Base-by-base conservation (phyloP, 2,888 invertebrate genomes). In the Physocephala rufipes region DNA sequence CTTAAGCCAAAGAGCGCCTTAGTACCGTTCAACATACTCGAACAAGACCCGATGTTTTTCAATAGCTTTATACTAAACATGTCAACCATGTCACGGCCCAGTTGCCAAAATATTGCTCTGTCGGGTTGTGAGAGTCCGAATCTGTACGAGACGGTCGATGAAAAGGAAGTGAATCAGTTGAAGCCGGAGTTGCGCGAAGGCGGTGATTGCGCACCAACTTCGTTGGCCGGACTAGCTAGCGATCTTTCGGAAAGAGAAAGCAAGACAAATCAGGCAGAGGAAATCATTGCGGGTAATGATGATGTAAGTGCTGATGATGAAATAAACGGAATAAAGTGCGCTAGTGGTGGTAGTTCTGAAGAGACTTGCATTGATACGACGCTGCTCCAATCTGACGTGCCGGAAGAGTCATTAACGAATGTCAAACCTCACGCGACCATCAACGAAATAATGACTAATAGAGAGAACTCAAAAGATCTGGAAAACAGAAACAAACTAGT, bases 31-130 rank as follows among this genome's bases (percentile, higher is more conserved):
- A 85, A 82, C 73, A 63, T 82, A 2, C 76, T 85, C 7, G 85
- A 84, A n/a, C 84, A 83, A 71, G 82, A 84, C 70, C 76, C 80
- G 1, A 74, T 82, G 67, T 84, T 85, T 71, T 80, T 85, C 26
- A 80, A 84, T 26, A 78, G 79, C 64, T 73, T 84, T 19, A 63
- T 78, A 0, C 47, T 67, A 1, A 75, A 71, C 21, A 58, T 67
- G 43, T 26, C n/a, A 19, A 28, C 24, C 30, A 5, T 28, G 49
- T 28, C 49, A 16, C 13, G 16, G 9, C 26, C 49, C 49, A 21
- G 19, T n/a, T 7, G 16, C 26, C n/a, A 49, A 4, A 26, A 49
- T 24, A 12, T 26, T 28, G 15, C 12, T 28, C 2, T 1, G 2
- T 2, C 26, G 3, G 26, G 26, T 13, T 26, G 24, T 24, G 21